Evolutionary conservation across 2,888 invertebrate species (phyloP), one percentile per base, ranked within the genome.

Genomic region (Hirtodrosophila duncani): DNA sequence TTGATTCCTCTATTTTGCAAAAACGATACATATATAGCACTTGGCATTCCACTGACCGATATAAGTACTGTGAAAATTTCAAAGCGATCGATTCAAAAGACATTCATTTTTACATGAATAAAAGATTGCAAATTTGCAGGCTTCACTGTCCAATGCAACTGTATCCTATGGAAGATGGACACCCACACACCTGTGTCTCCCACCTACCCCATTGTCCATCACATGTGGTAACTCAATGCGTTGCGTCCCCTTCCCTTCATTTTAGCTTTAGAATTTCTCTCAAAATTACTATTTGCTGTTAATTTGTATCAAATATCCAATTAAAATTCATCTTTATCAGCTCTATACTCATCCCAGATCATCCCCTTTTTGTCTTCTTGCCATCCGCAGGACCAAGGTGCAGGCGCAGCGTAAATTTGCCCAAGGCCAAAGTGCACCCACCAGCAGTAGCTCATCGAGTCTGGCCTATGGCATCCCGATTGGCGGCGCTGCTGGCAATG

Each of bases 401-500:
- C 94, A 94, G 84, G 95, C 94, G 29, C 95, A 95, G 87, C 88
- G 95, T 57, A 95, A 95, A 87, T 95, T 95, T 89, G 95, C 95
- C 21, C 94, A 94, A 87, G 94, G 94, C n/a, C 94, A 94, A 87
- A 93, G 93, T 65, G 91, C 91, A 10, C 90, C 91, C 20, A 86
- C 86, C 44, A 67, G 84, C 10, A 77, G 82, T n/a, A 77, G 83
- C 18, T 75, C 84, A 5, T 84, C 81, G 21, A 77, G 72, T 39
- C 70, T 84, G 30, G 71, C 84, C 14, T 75, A 77, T 18, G 71
- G 81, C 14, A 62, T 77, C 13, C 64, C 84, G n/a, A n/a, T n/a
- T 13, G 79, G 78, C 17, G 72, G 77, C 21, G 70, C 83, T 2
- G 71, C 78, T 9, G 23, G n/a, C 6, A 13, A 23, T 6, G 53